phyloP scores from a whole-genome alignment of 1,140 invertebrate species.

The Dendroctonus valens region DNA sequence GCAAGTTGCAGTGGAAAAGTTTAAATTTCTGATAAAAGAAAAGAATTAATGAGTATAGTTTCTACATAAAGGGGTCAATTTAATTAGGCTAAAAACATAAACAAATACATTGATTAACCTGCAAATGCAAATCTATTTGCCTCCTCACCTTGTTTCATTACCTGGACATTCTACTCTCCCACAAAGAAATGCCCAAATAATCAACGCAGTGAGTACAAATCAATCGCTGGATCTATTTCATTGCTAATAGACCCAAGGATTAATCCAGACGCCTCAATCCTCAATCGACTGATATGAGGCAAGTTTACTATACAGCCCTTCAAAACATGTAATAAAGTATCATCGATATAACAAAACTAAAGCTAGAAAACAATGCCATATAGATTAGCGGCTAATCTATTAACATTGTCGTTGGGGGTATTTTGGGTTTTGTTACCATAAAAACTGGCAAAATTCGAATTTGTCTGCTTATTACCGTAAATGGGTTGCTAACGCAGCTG shows the following conservation, averaged over 20 bases:
- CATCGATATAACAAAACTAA: background rate
- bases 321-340: no score
- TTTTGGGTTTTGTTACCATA: constrained; percentile 22
- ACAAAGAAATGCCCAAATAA: no score
- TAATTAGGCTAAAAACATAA: background rate
- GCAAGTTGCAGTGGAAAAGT: constrained; percentile 50
- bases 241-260: no score
- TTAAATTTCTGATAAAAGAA: constrained; percentile 46
- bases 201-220: no score
- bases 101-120: no score
- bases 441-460: constrained; percentile 14
- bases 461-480: constrained; percentile 28
- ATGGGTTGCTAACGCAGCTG: constrained; percentile 28
- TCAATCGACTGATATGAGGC: no score
- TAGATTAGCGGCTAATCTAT: background rate
- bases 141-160: no score
- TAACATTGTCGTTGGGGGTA: background rate
- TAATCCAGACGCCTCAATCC: no score
- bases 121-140: no score
- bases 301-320: no score
- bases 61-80: background rate
- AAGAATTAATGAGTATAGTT: constrained; percentile 32
- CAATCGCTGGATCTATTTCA: no score
- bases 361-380: background rate
- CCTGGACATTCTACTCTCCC: no score